Evolutionary conservation across 2,888 invertebrate genomes (phyloP).

Genomic region (Agrochola lota): DNA sequence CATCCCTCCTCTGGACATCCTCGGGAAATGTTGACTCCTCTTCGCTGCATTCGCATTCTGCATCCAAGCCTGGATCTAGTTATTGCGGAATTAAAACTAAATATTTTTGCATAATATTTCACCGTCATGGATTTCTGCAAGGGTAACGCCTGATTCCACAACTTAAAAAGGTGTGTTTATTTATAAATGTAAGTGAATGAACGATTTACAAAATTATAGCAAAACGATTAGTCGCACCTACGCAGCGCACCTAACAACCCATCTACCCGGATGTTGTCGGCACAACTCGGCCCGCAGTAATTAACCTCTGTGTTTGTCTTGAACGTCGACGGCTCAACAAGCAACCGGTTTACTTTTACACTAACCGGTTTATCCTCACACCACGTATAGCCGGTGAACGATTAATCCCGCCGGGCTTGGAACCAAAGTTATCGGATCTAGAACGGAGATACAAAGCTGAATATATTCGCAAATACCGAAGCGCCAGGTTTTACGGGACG

Average conservation of each 20-base stretch:
- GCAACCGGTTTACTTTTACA: conserved; percentile 50
- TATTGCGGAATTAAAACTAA: not conserved
- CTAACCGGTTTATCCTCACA: conserved; percentile 53
- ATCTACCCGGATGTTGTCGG: conserved; percentile 37
- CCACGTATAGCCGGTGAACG: conserved; percentile 42
- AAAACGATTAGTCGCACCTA: not conserved
- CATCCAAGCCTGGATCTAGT: not conserved
- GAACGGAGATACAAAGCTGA: conserved; percentile 35
- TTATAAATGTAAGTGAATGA: not conserved
- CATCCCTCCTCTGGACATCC: not conserved
- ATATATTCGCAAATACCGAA: conserved; percentile 41
- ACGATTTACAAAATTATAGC: not conserved
- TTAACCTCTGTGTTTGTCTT: conserved; percentile 64
- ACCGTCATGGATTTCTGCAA: not conserved
- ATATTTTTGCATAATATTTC: not conserved
- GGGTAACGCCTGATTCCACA: not conserved
- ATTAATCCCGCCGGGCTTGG: conserved; percentile 48
- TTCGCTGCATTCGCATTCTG: not conserved
- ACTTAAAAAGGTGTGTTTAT: not conserved
- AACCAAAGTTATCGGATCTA: conserved; percentile 55
- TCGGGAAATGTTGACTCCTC: not conserved
- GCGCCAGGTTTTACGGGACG: conserved; percentile 18
- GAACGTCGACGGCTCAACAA: conserved; percentile 39
- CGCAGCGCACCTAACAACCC: conserved; percentile 5
- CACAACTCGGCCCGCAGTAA: conserved; percentile 44